A percentile compares a stretch with the other conserved stretches of the same genome.
Evolutionary conservation across 37 sponge, comb jelly and placozoan species (phyloP).

Genomic region (Petrosia ficiformis): DNA sequence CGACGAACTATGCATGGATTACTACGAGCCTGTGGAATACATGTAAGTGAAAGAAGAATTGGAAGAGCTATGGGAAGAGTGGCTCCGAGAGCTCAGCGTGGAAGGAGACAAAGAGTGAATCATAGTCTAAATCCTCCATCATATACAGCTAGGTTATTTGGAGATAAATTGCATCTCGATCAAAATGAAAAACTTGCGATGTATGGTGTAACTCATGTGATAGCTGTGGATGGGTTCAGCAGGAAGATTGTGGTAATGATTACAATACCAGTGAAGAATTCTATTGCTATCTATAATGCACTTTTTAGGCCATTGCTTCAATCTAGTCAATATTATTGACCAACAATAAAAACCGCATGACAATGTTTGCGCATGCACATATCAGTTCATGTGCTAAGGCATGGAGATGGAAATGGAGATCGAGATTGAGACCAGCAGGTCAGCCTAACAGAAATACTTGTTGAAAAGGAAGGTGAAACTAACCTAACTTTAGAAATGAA

Average conservation of each 20-base stretch:
- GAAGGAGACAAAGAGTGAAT: constrained; percentile 2
- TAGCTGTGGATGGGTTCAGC: constrained; percentile 62
- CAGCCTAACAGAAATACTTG: too few species aligned
- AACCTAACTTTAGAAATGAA: too few species aligned
- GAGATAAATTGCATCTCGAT: constrained; percentile 66
- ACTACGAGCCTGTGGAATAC: constrained; percentile 13
- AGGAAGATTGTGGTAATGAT: constrained; percentile 48
- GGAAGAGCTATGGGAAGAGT: constrained; percentile 28
- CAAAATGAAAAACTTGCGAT: constrained; percentile 73
- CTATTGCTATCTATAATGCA: constrained; percentile 41
- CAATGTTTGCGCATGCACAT: too few species aligned
- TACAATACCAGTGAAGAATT: constrained; percentile 66
- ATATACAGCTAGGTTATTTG: constrained; percentile 58
- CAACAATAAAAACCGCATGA: too few species aligned
- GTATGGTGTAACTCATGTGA: constrained; percentile 65
- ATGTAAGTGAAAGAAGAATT: constrained; percentile 19
- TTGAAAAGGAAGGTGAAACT: too few species aligned
- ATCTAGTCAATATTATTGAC: neutral
- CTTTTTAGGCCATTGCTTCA: constrained; percentile 11
- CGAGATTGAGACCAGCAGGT: too few species aligned
- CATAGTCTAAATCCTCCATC: constrained; percentile 48
- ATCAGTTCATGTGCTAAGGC: too few species aligned
- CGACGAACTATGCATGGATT: constrained; percentile 30
- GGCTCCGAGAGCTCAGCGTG: constrained; percentile 7
- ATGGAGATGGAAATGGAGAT: too few species aligned